Evolutionary conservation across 2,888 invertebrate species (phyloP), one percentile per base, ranked within the genome.

Genomic region (Epirrita christyi): DNA sequence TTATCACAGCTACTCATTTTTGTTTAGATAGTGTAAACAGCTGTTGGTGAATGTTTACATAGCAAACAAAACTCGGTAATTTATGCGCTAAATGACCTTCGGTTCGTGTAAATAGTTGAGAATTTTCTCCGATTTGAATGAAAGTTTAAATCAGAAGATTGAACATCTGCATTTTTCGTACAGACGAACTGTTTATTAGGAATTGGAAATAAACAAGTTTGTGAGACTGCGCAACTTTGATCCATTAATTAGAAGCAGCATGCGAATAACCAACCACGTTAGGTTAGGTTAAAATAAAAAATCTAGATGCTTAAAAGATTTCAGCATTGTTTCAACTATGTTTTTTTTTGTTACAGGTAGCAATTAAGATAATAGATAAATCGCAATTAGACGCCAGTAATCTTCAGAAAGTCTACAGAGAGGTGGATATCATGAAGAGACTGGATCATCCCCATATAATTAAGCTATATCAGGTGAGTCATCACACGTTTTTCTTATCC

Each of bases 401-500:
- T 88, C 93, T 98, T 82, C 96, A 97, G 83, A 99, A 99, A 91
- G 98, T 99, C 71, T 97, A 98, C 86, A 94, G 99, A 68, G 99
- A 99, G 93, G 98, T 99, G 79, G 97, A 98, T 85, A 98, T 99
- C 80, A 97, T 99, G 96, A 98, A 98, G 92, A 95, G 97, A 75
- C 94, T 99, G 81, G 96, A 98, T 83, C 99, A 99, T 93, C 98
- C 98, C 61, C 98, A 99, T 93, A 98, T 99, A 82, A 98, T 99
- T 85, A 98, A 98, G 92, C 94, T 99, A 79, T 99, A 97, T 92
- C 98, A 98, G 95, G 97, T 97, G 81, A 92, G 89, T 64, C 51
- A 1, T 29, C 27, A 28, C 45, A 38, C n/a, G 7, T 50, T 59
- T 46, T 50, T 6, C 1, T n/a, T 42, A 42, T 14, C 5, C n/a